A percentile compares a stretch with the other conserved stretches of the same genome.
Conservation (phyloP, 2,113 vertebrate species). For the Psilopogon haemacephalus region DNA sequence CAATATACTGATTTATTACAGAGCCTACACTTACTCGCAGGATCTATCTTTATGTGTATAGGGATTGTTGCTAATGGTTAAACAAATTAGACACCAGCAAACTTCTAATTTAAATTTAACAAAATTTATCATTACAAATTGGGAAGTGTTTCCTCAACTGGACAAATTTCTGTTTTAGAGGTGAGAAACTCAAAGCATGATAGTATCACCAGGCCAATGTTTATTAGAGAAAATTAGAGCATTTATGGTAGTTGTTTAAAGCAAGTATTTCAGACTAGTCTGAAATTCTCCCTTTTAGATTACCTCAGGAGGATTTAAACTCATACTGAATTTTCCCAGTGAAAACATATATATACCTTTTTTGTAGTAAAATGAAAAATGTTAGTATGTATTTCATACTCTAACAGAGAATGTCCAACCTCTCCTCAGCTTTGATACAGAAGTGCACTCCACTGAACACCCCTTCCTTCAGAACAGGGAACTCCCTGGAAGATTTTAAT, state of each 20-base stretch:
- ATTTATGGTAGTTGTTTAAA: background rate
- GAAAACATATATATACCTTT: rapidly evolving
- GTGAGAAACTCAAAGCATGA: background rate
- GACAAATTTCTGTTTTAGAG: background rate
- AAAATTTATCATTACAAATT: background rate
- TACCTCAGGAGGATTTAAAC: background rate
- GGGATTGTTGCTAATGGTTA: background rate
- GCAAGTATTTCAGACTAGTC: background rate
- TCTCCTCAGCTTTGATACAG: background rate
- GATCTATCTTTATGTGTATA: background rate
- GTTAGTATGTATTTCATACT: background rate
- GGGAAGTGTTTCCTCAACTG: background rate
- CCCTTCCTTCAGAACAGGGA: background rate
- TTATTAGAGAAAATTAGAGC: background rate
- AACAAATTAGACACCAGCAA: background rate
- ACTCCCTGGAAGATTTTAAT: background rate
- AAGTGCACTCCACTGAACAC: background rate
- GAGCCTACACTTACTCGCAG: background rate
- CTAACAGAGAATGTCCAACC: background rate
- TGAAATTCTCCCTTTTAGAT: background rate
- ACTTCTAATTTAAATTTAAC: background rate
- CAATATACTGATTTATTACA: constrained; percentile 4
- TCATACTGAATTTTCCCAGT: background rate
- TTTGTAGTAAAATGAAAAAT: background rate
- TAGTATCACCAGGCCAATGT: background rate